phyloP scores from a whole-genome alignment of 2,113 vertebrate genomes.

The Odontesthes bonariensis region DNA sequence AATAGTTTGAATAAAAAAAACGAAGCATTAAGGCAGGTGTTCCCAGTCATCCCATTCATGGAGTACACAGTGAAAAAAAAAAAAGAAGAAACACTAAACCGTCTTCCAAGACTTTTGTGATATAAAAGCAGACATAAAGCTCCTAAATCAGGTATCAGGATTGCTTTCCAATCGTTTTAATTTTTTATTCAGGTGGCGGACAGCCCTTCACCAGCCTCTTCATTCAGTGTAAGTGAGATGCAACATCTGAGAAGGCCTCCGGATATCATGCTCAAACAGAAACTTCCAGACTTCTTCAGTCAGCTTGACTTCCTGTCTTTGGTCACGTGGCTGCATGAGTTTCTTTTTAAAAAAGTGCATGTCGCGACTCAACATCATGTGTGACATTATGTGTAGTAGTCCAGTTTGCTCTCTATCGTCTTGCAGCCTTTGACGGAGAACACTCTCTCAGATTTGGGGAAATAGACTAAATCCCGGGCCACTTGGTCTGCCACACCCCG shows the following conservation, averaged over 20 bases:
- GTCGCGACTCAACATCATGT: slow-evolving; percentile 16
- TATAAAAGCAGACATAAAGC: slow-evolving; percentile 19
- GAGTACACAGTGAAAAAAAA: slow-evolving; percentile 1
- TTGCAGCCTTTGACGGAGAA: slow-evolving; percentile 96
- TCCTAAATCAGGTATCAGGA: slow-evolving; percentile 11
- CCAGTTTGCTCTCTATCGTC: slow-evolving; percentile 90
- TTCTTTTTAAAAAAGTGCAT: slow-evolving; percentile 36
- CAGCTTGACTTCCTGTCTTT: slow-evolving; percentile 36
- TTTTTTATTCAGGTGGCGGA: slow-evolving; percentile 5
- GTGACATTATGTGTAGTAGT: slow-evolving; percentile 83
- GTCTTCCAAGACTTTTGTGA: neutral
- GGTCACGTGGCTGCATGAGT: slow-evolving; percentile 27
- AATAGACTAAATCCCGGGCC: slow-evolving; percentile 89
- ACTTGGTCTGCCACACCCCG: slow-evolving; percentile 79
- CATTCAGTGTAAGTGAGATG: slow-evolving; percentile 39
- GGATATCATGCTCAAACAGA: slow-evolving; percentile 21
- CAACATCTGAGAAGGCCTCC: slow-evolving; percentile 14
- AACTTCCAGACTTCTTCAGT: slow-evolving; percentile 14
- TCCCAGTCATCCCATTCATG: neutral
- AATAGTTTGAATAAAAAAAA: slow-evolving; percentile 13
- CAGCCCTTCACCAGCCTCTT: neutral
- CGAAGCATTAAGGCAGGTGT: slow-evolving; percentile 41
- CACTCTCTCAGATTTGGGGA: slow-evolving; percentile 89
- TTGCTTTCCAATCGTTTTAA: slow-evolving; percentile 24
- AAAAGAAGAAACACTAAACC: neutral